Evolutionary conservation across 2,797 vertebrate species (phyloP).

Genomic region (Galaxias olidus): DNA sequence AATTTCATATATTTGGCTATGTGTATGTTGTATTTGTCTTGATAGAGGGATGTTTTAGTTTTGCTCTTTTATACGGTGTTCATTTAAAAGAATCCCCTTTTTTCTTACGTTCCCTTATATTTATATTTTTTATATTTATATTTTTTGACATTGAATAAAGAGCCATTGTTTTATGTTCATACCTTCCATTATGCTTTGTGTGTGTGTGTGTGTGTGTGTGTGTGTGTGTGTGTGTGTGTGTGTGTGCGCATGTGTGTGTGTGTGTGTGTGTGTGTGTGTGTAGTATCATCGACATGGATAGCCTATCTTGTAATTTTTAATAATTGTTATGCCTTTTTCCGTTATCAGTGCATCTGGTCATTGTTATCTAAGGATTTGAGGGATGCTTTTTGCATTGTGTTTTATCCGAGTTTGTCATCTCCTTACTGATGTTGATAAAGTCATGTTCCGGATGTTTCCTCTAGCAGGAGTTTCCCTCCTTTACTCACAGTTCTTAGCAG

Average conservation of each 20-base stretch:
- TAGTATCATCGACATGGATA: not conserved
- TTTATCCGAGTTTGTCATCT: slow-evolving; percentile 43
- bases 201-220: too few relatives aligned
- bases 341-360: not conserved
- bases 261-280: not conserved
- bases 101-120: slow-evolving; percentile 30
- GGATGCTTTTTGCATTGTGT: not conserved
- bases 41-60: slow-evolving; percentile 38
- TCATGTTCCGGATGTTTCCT: slow-evolving; percentile 32
- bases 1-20: not conserved
- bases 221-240: too few relatives aligned
- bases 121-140: not conserved
- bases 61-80: slow-evolving; percentile 32
- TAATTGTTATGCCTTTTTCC: not conserved
- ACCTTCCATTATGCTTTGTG: too few relatives aligned
- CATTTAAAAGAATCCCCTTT: slow-evolving; percentile 18
- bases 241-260: too few relatives aligned
- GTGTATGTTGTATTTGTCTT: slow-evolving; percentile 34
- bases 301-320: not conserved
- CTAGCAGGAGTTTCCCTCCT: slow-evolving; percentile 63
- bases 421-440: slow-evolving; percentile 36
- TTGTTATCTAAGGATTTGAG: not conserved
- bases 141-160: not conserved
- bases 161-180: not conserved
- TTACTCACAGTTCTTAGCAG: slow-evolving; percentile 41